Percentiles rank a stretch among this genome's conserved stretches.
Conservation (phyloP, 2,888 invertebrate species). For the Junonia oenone region DNA sequence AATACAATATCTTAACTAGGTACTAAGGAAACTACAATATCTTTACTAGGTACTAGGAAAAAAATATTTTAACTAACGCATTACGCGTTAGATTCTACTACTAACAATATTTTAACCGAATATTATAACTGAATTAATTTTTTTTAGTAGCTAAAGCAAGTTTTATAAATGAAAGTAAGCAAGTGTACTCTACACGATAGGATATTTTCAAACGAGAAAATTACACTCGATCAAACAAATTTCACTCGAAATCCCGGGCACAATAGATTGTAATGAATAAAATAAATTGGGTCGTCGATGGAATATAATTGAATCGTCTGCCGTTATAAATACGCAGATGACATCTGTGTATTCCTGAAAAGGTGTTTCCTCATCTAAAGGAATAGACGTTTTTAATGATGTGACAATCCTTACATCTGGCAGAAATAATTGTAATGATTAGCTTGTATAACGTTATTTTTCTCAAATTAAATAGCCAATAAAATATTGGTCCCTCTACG, state of each 20-base stretch:
- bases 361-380: neutral
- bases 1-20: no score
- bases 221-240: neutral
- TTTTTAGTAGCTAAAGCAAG: no score
- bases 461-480: no score
- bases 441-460: no score
- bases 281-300: neutral
- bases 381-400: neutral
- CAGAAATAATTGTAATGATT: neutral
- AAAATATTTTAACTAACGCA: no score
- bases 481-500: no score
- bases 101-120: no score
- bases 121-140: no score
- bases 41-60: no score
- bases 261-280: neutral
- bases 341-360: neutral
- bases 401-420: neutral
- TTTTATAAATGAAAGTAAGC: neutral
- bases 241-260: neutral
- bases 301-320: neutral
- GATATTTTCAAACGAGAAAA: neutral
- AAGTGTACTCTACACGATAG: no score
- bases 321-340: neutral
- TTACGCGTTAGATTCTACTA: no score
- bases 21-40: no score